These are phyloP conservation scores for Pelodytes ibericus DNA, from an alignment of 2,797 vertebrate genomes.

Conservation along the genomic window DNA sequence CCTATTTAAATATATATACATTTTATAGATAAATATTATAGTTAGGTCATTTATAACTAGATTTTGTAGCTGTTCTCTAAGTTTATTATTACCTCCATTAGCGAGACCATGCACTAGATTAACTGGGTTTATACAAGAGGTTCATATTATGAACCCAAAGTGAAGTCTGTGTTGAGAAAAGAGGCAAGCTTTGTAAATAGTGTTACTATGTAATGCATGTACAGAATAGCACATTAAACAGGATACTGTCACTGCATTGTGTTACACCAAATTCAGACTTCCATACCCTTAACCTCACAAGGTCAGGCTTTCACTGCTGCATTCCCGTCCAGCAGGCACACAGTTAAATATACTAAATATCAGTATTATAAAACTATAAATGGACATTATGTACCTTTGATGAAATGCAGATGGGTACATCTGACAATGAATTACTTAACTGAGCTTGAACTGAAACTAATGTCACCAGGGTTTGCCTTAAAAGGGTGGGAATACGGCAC, in stretches of 20 bases:
- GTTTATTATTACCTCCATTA: no score
- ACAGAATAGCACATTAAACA: no score
- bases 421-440: constrained; percentile 49
- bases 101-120: no score
- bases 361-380: constrained; percentile 53
- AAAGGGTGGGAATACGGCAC: constrained; percentile 38
- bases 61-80: no score
- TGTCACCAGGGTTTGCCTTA: constrained; percentile 43
- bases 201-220: no score
- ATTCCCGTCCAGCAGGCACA: constrained; percentile 17
- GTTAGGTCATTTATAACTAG: no score
- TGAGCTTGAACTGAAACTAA: constrained; percentile 45
- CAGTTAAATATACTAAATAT: constrained; percentile 42
- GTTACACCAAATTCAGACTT: neutral
- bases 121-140: no score
- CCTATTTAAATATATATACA: no score
- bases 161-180: no score
- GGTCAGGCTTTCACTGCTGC: neutral
- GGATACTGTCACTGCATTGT: neutral
- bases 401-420: constrained; percentile 46
- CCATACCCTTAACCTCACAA: neutral
- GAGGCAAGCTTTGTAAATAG: no score
- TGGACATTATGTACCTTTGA: constrained; percentile 55
- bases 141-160: no score
- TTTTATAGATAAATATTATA: no score